Percentiles rank a stretch among this genome's conserved stretches.
phyloP scores from a whole-genome alignment of 2,888 invertebrate species.

The Celastrina argiolus region DNA sequence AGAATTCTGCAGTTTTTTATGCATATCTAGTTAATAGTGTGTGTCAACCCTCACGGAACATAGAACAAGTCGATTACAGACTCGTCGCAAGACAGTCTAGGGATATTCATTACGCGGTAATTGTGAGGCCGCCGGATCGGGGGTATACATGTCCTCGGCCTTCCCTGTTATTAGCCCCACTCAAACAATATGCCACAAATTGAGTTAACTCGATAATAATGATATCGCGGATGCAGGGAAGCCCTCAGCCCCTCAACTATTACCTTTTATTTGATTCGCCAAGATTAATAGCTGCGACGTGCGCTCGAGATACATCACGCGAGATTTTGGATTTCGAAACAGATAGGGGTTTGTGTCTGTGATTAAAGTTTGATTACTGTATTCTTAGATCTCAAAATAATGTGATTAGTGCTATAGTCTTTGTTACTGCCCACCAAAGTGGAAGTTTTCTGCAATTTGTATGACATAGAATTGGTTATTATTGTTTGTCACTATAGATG shows the following conservation, averaged over 20 bases:
- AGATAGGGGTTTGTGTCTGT: not conserved
- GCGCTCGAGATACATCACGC: slow-evolving; percentile 47
- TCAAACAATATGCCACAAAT: slow-evolving; percentile 77
- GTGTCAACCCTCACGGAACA: not conserved
- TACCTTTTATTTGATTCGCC: slow-evolving; percentile 67
- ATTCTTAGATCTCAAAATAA: too few species aligned
- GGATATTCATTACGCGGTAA: slow-evolving; percentile 40
- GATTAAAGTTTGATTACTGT: not conserved
- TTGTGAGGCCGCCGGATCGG: slow-evolving; percentile 46
- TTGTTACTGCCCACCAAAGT: too few species aligned
- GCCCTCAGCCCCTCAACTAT: slow-evolving; percentile 51
- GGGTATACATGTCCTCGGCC: slow-evolving; percentile 65
- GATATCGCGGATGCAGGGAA: slow-evolving; percentile 64
- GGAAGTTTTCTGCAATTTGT: too few species aligned
- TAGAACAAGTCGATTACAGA: slow-evolving; percentile 5
- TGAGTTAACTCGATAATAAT: slow-evolving; percentile 77
- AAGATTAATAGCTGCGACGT: slow-evolving; percentile 66
- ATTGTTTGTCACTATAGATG: too few species aligned
- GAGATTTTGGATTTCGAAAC: slow-evolving; percentile 31
- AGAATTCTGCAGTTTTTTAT: not conserved
- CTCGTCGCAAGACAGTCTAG: slow-evolving; percentile 29
- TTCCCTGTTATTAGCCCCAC: slow-evolving; percentile 73
- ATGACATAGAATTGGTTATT: too few species aligned
- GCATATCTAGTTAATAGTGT: not conserved
- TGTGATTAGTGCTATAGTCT: too few species aligned